A percentile compares a stretch with the other conserved stretches of the same genome.
Evolutionary conservation across 2,113 vertebrate species (phyloP).

Genomic region (Hirundichthys speculiger): DNA sequence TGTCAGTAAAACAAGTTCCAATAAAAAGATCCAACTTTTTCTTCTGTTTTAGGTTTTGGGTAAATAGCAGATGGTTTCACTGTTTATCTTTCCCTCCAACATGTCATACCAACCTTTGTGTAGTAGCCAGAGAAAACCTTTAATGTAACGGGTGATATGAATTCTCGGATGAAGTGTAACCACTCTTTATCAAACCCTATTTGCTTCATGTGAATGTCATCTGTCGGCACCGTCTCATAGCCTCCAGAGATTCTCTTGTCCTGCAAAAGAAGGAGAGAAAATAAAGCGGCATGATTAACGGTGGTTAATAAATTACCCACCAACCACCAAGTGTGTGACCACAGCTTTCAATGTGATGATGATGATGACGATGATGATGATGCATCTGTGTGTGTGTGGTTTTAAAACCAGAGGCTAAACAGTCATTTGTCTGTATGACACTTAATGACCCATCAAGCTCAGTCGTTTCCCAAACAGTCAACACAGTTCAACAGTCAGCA

Average conservation of each 20-base stretch:
- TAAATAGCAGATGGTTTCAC: slow-evolving; percentile 3
- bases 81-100: background rate
- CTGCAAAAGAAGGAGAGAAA: slow-evolving; percentile 66
- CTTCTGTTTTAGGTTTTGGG: slow-evolving; percentile 2
- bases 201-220: slow-evolving; percentile 98
- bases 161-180: slow-evolving; percentile 98
- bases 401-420: slow-evolving; percentile 48
- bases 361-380: slow-evolving; percentile 33
- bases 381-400: background rate
- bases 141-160: slow-evolving; percentile 92
- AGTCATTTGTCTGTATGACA: slow-evolving; percentile 23
- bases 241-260: slow-evolving; percentile 95
- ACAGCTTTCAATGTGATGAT: slow-evolving; percentile 27
- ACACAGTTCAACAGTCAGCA: slow-evolving; percentile 19
- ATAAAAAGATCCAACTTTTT: background rate
- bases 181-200: slow-evolving; percentile 92
- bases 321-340: slow-evolving; percentile 15
- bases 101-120: slow-evolving; percentile 86
- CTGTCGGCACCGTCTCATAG: slow-evolving; percentile 97
- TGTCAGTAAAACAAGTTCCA: background rate
- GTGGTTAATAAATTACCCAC: slow-evolving; percentile 54
- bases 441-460: slow-evolving; percentile 52
- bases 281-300: slow-evolving; percentile 29
- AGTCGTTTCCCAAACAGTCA: slow-evolving; percentile 21
- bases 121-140: slow-evolving; percentile 98